Percentiles rank a stretch among this genome's conserved stretches.
Conservation (phyloP, 2,888 invertebrate genomes). For the Hirtodrosophila confusa region DNA sequence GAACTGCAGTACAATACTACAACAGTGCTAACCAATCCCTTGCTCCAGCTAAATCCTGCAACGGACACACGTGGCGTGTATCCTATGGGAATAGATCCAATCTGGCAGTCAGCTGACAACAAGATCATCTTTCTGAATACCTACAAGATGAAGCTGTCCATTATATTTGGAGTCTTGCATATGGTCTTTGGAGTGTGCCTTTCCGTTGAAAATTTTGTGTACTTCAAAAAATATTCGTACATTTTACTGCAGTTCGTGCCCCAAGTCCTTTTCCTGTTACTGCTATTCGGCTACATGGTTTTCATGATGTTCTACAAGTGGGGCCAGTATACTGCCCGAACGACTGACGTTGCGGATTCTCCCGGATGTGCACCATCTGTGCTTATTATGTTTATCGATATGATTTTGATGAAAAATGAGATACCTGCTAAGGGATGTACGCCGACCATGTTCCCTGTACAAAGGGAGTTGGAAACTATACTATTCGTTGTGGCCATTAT, state of each 20-base stretch:
- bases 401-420: constrained; percentile 88
- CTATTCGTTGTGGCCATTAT: constrained; percentile 91
- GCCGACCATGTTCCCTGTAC: constrained; percentile 88
- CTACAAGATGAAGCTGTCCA: constrained; percentile 97
- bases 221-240: constrained; percentile 88
- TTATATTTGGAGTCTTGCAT: constrained; percentile 95
- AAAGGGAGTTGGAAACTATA: constrained; percentile 89
- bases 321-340: constrained; percentile 87
- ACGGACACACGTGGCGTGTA: constrained; percentile 85
- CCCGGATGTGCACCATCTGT: constrained; percentile 89
- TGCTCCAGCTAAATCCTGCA: constrained; percentile 88
- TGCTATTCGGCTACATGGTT: constrained; percentile 95
- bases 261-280: constrained; percentile 92
- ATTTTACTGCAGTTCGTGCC: constrained; percentile 94
- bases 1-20: constrained; percentile 85
- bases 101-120: constrained; percentile 91
- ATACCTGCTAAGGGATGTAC: constrained; percentile 84
- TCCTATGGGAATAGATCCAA: constrained; percentile 92
- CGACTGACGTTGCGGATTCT: constrained; percentile 71
- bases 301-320: constrained; percentile 96
- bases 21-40: constrained; percentile 84
- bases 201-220: constrained; percentile 90
- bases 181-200: constrained; percentile 97
- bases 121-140: constrained; percentile 97
- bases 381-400: constrained; percentile 90